phyloP scores from a whole-genome alignment of 2,113 vertebrate species.

The Neodontobutis hainanensis region DNA sequence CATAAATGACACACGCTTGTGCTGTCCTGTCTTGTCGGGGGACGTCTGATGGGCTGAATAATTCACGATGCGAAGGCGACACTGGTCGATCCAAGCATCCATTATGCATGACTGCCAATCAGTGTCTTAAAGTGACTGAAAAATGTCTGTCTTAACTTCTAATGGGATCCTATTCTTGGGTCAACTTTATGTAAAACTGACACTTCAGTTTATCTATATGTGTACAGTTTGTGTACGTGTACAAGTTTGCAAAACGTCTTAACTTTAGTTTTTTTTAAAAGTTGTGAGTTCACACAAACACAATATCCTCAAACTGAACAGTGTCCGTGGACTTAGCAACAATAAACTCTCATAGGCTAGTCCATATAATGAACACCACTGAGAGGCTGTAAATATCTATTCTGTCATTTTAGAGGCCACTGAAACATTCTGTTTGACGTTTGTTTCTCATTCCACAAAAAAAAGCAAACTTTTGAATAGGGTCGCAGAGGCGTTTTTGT shows the following conservation, averaged over 20 bases:
- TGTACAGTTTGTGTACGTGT: neutral
- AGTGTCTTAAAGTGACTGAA: conserved; percentile 34
- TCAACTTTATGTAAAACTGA: neutral
- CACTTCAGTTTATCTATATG: neutral
- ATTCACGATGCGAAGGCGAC: conserved; percentile 47
- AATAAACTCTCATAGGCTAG: too few species aligned
- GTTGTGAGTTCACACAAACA: too few species aligned
- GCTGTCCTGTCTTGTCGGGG: conserved; percentile 38
- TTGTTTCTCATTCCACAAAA: too few species aligned
- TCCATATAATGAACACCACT: neutral
- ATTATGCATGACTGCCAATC: conserved; percentile 62
- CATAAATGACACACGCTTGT: conserved; percentile 54
- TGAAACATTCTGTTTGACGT: too few species aligned
- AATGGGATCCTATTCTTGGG: neutral
- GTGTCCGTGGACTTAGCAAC: too few species aligned
- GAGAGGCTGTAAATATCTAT: too few species aligned
- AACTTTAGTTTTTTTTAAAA: neutral
- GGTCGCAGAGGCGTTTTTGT: too few species aligned
- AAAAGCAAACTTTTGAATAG: too few species aligned
- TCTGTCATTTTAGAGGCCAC: neutral
- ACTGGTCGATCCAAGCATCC: conserved; percentile 51
- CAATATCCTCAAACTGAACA: too few species aligned
- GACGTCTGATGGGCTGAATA: conserved; percentile 67
- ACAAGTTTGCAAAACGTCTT: neutral
- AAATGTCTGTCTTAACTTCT: conserved; percentile 27